Evolutionary conservation across 2,888 invertebrate genomes (phyloP), one percentile per base, ranked within the genome.

Genomic region (Aquatica leii): DNA sequence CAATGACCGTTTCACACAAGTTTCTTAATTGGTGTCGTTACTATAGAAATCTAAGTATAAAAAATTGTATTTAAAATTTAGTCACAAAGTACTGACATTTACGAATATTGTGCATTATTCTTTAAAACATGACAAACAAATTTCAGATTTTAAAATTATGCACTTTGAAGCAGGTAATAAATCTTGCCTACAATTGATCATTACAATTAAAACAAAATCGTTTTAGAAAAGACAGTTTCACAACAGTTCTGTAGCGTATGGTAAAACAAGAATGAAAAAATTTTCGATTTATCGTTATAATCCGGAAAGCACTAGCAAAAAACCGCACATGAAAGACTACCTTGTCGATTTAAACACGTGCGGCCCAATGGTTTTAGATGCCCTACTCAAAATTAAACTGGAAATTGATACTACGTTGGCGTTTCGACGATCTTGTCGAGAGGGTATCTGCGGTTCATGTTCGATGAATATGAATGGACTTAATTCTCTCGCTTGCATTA

Each of bases 361-460:
- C 82, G 98, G 97, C 11, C 96, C 97, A 0, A 98, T 98, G 98
- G 92, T 98, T 11, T 84, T 98, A 70, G 98, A 98, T 83, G 97
- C 95, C 1, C 83, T 98, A 66, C 91, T 98, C 75, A 97, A 97
- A 84, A 98, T 98, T 68, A 98, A 98, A 82, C 97, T 97, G 82
- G 95, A 97, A 82, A 84, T 95, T 20, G 98, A 98, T 80, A 94
- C 97, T 0, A 95, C 97, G 0, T 84, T 98, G 73, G 97, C 98
- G 5, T 98, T 98, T 83, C 87, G 98, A 61, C 87, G 98, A 68
- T 98, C 98, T 0, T 98, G 98, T 77, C 91, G 98, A 66, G 98
- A 98, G 82, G 97, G 98, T 40, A 98, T 98, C 73, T 98, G 98
- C 80, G 98, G 98, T 1, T 98, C 98, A 9, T 98, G 98, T 82